Evolutionary conservation across 2,113 vertebrate genomes (phyloP).

Genomic region (Craseonycteris thonglongyai): DNA sequence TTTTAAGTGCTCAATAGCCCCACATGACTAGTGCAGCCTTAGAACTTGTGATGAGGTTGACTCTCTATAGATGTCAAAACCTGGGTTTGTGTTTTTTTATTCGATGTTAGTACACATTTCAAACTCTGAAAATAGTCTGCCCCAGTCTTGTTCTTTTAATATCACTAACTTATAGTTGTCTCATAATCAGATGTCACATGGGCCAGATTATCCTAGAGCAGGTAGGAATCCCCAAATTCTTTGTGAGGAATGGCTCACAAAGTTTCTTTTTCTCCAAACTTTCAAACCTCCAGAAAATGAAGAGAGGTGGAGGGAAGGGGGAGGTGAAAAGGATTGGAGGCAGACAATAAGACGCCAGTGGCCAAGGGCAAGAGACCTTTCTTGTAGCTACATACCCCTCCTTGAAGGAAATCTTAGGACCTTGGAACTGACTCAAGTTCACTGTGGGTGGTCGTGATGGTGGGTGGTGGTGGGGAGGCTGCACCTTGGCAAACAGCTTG

Average conservation of each 20-base stretch:
- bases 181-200: neutral
- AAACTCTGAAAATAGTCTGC: neutral
- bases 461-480: neutral
- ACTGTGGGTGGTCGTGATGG: neutral
- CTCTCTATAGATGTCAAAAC: slow-evolving; percentile 22
- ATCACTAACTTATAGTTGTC: neutral
- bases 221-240: neutral
- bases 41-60: neutral
- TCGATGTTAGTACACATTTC: neutral
- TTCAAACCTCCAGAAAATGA: neutral
- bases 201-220: slow-evolving; percentile 5
- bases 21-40: neutral
- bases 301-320: neutral
- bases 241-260: neutral
- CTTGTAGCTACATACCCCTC: neutral
- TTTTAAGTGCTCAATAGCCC: neutral
- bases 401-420: neutral
- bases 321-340: neutral
- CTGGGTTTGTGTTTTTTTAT: neutral
- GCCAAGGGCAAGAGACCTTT: neutral
- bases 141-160: neutral
- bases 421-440: neutral
- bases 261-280: slow-evolving; percentile 4
- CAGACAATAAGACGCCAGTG: neutral
- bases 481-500: neutral